Conservation (phyloP, 2,797 vertebrate genomes). For the Schizopygopsis pylzovi region DNA sequence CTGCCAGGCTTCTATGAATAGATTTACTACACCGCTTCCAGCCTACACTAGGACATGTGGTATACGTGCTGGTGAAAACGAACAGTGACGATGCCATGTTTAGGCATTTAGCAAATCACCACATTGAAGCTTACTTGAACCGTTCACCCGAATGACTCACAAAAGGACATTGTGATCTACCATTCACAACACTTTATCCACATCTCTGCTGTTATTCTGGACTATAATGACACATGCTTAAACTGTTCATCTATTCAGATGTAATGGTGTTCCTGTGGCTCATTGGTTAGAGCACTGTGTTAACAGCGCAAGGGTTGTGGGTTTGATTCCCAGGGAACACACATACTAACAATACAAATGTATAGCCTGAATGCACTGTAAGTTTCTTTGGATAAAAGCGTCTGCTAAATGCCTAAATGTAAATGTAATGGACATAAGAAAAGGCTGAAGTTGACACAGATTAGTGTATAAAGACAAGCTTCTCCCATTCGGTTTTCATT, state of each 20-base stretch:
- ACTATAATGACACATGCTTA: neutral
- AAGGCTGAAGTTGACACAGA: neutral
- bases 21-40: neutral
- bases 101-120: conserved; percentile 1
- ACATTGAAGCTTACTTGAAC: conserved; percentile 4
- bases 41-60: neutral
- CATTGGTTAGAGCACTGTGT: too few species aligned
- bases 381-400: too few species aligned
- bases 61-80: neutral
- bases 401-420: too few species aligned
- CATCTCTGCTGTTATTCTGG: neutral
- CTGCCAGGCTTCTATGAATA: neutral
- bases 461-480: neutral
- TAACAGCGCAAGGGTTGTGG: too few species aligned
- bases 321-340: too few species aligned
- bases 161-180: neutral
- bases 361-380: too few species aligned
- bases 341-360: too few species aligned
- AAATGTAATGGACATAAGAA: neutral
- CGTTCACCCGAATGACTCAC: neutral
- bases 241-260: neutral
- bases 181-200: neutral
- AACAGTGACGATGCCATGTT: conserved; percentile 10
- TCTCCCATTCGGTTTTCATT: neutral
- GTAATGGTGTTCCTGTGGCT: neutral